These are phyloP conservation scores for Lagopus leucura DNA, from an alignment of 2,113 vertebrate species.

Conservation along the genomic window DNA sequence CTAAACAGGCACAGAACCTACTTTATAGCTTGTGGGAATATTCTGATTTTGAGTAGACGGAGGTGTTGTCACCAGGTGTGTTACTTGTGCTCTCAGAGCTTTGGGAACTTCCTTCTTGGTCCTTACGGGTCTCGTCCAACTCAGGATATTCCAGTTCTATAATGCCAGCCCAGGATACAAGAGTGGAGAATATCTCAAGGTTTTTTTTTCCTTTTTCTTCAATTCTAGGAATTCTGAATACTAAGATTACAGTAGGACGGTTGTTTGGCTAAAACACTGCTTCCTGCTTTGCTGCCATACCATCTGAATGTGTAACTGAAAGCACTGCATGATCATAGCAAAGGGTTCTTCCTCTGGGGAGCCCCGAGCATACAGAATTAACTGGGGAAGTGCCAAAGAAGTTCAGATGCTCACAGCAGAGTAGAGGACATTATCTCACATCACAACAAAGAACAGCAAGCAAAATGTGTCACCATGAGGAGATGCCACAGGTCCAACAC, in stretches of 20 bases:
- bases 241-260: background rate
- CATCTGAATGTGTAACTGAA: background rate
- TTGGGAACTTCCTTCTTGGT: background rate
- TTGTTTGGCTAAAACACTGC: background rate
- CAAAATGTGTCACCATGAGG: background rate
- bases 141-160: too few relatives aligned
- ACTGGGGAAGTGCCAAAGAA: background rate
- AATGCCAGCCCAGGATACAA: background rate
- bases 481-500: background rate
- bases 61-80: background rate
- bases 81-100: background rate
- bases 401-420: background rate
- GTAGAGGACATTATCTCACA: background rate
- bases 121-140: too few relatives aligned
- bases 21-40: background rate
- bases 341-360: background rate
- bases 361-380: background rate
- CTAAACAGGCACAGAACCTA: background rate
- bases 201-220: background rate
- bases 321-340: background rate
- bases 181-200: background rate
- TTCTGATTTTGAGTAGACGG: background rate
- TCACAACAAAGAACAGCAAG: background rate
- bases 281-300: background rate
- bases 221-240: background rate